A percentile compares a stretch with the other conserved stretches of the same genome.
Evolutionary conservation across 2,888 invertebrate species (phyloP).

Genomic region (Ophioninae sp.): DNA sequence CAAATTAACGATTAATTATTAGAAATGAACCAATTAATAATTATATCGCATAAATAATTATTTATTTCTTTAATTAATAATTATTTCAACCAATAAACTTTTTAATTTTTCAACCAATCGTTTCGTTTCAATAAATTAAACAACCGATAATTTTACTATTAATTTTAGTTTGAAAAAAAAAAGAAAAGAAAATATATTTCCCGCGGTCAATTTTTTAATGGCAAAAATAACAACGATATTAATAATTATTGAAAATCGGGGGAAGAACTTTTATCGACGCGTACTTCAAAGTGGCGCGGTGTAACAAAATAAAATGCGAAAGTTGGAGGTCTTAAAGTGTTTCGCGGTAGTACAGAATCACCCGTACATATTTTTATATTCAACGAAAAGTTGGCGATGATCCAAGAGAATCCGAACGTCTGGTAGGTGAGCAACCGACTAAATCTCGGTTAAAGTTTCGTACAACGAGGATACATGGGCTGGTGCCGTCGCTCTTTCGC

Average conservation of each 20-base stretch:
- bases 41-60: too few relatives aligned
- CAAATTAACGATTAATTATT: too few relatives aligned
- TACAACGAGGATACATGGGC: conserved; percentile 24
- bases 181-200: too few relatives aligned
- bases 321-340: neutral
- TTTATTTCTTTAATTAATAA: too few relatives aligned
- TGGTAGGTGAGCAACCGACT: conserved; percentile 34
- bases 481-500: conserved; percentile 34
- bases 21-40: too few relatives aligned
- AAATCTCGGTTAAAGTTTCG: conserved; percentile 48
- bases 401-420: conserved; percentile 23
- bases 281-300: neutral
- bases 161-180: too few relatives aligned
- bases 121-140: too few relatives aligned
- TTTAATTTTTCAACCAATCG: too few relatives aligned
- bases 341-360: neutral
- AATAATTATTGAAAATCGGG: neutral
- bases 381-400: conserved; percentile 41
- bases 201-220: too few relatives aligned
- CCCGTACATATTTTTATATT: conserved; percentile 12
- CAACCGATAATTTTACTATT: too few relatives aligned
- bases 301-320: neutral
- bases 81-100: too few relatives aligned
- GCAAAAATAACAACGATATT: neutral
- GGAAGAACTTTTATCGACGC: neutral